These are phyloP conservation scores for Verasper variegatus DNA, from an alignment of 2,113 vertebrate species.

Conservation along the genomic window DNA sequence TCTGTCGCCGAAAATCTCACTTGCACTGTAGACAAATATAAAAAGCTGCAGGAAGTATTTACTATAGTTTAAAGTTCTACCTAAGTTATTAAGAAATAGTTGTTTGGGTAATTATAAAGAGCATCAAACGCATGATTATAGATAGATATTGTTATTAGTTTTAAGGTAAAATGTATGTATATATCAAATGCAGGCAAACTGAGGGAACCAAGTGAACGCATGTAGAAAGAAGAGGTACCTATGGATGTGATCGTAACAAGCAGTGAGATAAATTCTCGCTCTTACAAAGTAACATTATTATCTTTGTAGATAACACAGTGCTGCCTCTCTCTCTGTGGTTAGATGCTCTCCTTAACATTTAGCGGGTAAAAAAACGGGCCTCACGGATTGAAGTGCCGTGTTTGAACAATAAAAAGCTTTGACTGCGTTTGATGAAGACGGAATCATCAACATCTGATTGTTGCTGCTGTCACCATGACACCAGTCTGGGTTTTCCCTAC, in stretches of 20 bases:
- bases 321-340: not conserved
- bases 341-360: not conserved
- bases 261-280: no score
- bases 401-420: constrained; percentile 30
- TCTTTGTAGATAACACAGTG: not conserved
- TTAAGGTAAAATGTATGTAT: no score
- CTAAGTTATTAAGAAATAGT: not conserved
- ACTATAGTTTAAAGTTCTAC: no score
- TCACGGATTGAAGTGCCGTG: not conserved
- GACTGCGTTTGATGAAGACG: constrained; percentile 28
- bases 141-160: no score
- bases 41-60: no score
- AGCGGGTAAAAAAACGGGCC: constrained; percentile 1
- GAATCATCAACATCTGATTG: constrained; percentile 23
- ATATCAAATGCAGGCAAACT: no score
- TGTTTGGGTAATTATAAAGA: not conserved
- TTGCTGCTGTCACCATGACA: constrained; percentile 4
- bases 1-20: not conserved
- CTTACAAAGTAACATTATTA: no score
- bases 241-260: no score
- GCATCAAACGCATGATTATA: not conserved
- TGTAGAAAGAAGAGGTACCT: no score
- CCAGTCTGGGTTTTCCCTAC: not conserved
- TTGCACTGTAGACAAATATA: no score
- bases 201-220: no score